Percentiles rank a stretch among this genome's conserved stretches.
Conservation (phyloP, 2,113 vertebrate species). For the Gymnogyps californianus region DNA sequence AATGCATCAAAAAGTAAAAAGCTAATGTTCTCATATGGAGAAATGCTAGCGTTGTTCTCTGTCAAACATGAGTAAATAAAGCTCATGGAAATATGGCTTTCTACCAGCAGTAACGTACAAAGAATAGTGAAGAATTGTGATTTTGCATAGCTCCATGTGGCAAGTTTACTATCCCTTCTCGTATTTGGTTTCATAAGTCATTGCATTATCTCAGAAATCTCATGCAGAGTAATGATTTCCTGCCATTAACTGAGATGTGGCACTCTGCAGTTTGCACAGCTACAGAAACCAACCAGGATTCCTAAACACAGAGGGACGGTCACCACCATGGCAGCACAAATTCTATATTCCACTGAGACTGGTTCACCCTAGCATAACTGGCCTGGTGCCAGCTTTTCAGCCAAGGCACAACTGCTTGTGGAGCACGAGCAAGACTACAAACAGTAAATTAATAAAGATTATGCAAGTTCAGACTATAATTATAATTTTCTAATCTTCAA, state of each 20-base stretch:
- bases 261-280: neutral
- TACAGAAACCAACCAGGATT: neutral
- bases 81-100: neutral
- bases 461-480: neutral
- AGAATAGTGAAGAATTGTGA: neutral
- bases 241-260: neutral
- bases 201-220: neutral
- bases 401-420: neutral
- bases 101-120: neutral
- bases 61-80: neutral
- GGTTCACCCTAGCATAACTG: neutral
- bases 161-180: neutral
- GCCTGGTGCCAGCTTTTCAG: neutral
- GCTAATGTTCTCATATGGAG: neutral
- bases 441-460: neutral
- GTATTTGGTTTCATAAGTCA: neutral
- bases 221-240: neutral
- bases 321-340: neutral
- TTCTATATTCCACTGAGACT: neutral
- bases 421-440: fast-evolving
- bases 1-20: neutral
- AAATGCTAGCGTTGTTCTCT: neutral
- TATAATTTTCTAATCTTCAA: neutral
- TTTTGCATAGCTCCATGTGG: neutral
- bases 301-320: neutral